A percentile compares a stretch with the other conserved stretches of the same genome.
phyloP scores from a whole-genome alignment of 2,888 invertebrate species.

The Dinocampus coccinellae region DNA sequence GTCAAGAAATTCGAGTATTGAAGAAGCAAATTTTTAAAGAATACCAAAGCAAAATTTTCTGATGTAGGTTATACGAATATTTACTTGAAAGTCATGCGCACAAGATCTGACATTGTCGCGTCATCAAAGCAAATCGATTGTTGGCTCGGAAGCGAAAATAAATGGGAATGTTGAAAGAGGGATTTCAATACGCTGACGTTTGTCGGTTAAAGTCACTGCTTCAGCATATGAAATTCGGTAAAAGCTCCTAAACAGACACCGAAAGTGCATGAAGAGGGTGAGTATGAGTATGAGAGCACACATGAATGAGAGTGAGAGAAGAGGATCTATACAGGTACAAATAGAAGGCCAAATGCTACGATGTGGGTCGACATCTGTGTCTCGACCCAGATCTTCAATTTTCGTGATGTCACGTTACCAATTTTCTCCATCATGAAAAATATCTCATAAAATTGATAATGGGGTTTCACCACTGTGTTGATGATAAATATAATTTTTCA shows the following conservation, averaged over 20 bases:
- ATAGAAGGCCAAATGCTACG: slow-evolving; percentile 1
- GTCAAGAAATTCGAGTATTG: too few relatives aligned
- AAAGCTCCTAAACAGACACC: slow-evolving; percentile 8
- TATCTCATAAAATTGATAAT: not conserved
- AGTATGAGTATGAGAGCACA: not conserved
- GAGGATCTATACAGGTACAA: not conserved
- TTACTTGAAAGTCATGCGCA: slow-evolving; percentile 21
- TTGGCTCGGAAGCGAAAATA: not conserved
- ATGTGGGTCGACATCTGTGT: slow-evolving; percentile 28
- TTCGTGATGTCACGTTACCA: not conserved
- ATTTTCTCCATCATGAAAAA: not conserved
- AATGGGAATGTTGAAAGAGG: not conserved
- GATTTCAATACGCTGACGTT: slow-evolving; percentile 30
- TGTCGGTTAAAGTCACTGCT: slow-evolving; percentile 24
- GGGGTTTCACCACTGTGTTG: not conserved
- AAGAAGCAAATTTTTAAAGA: too few relatives aligned
- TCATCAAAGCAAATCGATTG: slow-evolving; percentile 30
- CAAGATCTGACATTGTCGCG: slow-evolving; percentile 15
- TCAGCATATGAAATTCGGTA: slow-evolving; percentile 24
- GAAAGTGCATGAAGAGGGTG: slow-evolving; percentile 18
- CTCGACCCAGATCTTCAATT: slow-evolving; percentile 32
- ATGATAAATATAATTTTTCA: not conserved
- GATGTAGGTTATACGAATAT: slow-evolving; percentile 8
- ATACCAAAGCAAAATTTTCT: too few relatives aligned
- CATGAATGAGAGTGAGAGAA: not conserved